Base-by-base conservation (phyloP, 30 jellyfish, hydroid and myxozoan genomes). In the Pelagia noctiluca region DNA sequence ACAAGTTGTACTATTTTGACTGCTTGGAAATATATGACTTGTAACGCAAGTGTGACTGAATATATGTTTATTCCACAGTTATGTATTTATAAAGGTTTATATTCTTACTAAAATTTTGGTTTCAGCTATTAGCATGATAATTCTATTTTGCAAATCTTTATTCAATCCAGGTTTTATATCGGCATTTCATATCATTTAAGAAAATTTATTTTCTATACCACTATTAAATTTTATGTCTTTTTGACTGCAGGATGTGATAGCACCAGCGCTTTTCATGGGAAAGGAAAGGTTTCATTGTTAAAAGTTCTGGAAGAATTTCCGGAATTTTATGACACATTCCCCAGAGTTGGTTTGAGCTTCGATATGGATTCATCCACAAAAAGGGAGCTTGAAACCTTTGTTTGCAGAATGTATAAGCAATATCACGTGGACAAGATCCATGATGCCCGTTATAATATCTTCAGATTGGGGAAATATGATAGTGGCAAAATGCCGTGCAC, bases 321-420 rank as follows among this genome's bases (percentile, higher is more conserved):
- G 21, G 72, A 60, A 60, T 60, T 60, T 26, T n/a, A n/a, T 26
- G 35, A 60, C 10, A 26, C 72, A n/a, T 60, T 60, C 22, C 11
- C 34, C 10, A 60, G 35, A 22, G 11, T 60, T 60, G 72, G 72
- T 42, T 42, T 42, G 57, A 42, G 57, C 57, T 42, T 42, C 57
- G 12, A 42, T 42, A 42, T 42, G 57, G 57, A 42, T 42, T 42
- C 57, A 42, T 42, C 57, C 57, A 42, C 57, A 10, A 18, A 23
- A 66, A 66, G 23, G 61, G 23, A 22, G 25, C 79, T 66, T 66
- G 79, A 66, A 32, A 66, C 26, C 25, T 66, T 66, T 33, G 79
- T 66, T 18, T 66, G 65, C 79, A 23, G 28, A 23, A 13, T 66
- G 66, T 66, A 66, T 32, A 30, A 32, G 13, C 79, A 66, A 13